Evolutionary conservation across 2,797 vertebrate genomes (phyloP), one percentile per base, ranked within the genome.

Genomic region (Kryptolebias ocellatus): DNA sequence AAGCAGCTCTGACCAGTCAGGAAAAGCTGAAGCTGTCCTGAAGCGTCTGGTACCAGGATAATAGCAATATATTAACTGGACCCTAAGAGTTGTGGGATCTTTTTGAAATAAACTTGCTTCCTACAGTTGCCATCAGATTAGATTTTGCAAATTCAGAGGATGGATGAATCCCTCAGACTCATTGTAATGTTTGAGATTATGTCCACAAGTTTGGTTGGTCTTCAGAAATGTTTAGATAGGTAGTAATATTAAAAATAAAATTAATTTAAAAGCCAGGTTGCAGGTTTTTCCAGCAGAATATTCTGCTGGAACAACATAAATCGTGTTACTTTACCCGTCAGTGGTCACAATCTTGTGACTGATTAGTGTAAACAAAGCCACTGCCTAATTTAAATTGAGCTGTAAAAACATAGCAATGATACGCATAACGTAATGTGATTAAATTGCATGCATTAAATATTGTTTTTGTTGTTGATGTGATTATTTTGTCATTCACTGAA

Each of bases 401-500:
- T 61, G 52, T 60, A 51, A 67, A 63, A 71, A 53, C 56, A 45
- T 60, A 53, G 46, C 44, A 52, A 60, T 18, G 39, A 69, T 64
- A n/a, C 27, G 61, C 42, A 27, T 46, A 31, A 53, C 37, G 12
- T 60, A 44, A 67, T 46, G n/a, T 20, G 10, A 74, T 60, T 76
- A 74, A 78, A 69, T 56, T 51, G 37, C 27, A 46, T 67, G 55
- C 9, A 45, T 45, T 54, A 28, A 56, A 70, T 55, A 60, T 53
- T 39, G 44, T n/a, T 16, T 7, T 75, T 53, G 42, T 52, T 56
- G 29, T 46, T 50, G 49, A 44, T 44, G 64, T 71, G 18, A 45
- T 79, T 71, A 53, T 72, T 80, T 72, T 59, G n/a, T 60, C 39
- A 62, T 49, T 57, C 52, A 44, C 4, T 52, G 10, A 39, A 68